These are phyloP conservation scores for Ellobium chinense DNA, from an alignment of 2,888 invertebrate species.

Conservation along the genomic window DNA sequence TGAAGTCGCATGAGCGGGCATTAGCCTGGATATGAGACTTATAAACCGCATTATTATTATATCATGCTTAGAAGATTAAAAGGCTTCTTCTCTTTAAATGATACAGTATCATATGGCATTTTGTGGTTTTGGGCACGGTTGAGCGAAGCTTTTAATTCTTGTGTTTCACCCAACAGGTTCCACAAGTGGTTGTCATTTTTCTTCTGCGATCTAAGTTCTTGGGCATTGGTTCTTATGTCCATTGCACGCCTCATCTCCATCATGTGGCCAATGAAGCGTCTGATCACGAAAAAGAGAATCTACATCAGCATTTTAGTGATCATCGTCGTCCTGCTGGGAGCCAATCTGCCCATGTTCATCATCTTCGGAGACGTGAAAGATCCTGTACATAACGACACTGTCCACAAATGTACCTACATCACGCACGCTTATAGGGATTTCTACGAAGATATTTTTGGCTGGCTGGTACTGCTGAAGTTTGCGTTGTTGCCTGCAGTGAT, in stretches of 20 bases:
- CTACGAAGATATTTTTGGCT: conserved; percentile 25
- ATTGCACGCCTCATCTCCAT: conserved; percentile 36
- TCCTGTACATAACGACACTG: background rate
- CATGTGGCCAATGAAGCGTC: conserved; percentile 34
- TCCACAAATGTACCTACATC: background rate
- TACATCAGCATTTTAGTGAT: conserved; percentile 16
- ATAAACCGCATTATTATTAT: no score
- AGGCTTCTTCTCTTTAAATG: no score
- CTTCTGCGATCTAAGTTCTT: conserved; percentile 31
- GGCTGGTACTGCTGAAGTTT: conserved; percentile 41
- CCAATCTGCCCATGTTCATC: conserved; percentile 37
- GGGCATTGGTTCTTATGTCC: conserved; percentile 35
- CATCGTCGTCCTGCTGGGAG: background rate
- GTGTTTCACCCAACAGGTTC: conserved; percentile 17
- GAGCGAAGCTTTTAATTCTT: no score
- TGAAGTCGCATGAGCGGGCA: no score
- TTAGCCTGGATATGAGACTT: no score
- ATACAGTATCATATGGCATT: no score
- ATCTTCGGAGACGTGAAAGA: conserved; percentile 25
- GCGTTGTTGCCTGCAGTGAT: conserved; percentile 27
- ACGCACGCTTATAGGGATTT: background rate
- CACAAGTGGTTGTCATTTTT: conserved; percentile 40
- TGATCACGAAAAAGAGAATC: conserved; percentile 13
- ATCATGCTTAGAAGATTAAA: no score
- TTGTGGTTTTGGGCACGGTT: no score